phyloP scores from a whole-genome alignment of 2,113 vertebrate genomes.

The Gopherus evgoodei region DNA sequence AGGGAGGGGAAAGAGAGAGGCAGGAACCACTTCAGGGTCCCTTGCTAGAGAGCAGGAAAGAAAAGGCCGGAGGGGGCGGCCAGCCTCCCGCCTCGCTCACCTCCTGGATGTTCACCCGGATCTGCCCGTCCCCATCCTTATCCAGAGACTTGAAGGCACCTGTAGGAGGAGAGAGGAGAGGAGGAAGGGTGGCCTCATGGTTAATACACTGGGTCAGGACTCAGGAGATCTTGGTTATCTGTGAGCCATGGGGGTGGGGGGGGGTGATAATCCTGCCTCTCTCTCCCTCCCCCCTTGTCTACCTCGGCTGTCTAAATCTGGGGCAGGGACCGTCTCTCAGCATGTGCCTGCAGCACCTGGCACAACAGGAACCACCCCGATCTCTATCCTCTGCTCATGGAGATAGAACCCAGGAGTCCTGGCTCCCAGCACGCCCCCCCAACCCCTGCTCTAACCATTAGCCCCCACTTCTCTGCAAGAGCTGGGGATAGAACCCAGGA shows the following conservation, averaged over 20 bases:
- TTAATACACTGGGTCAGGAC: no score
- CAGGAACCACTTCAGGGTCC: neutral
- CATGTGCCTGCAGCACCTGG: no score
- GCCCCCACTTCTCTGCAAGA: no score
- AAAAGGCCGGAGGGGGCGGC: no score
- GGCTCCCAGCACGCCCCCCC: neutral
- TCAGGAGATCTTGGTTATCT: neutral
- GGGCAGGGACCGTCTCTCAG: neutral
- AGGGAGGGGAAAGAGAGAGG: no score
- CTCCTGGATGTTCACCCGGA: slow-evolving; percentile 83
- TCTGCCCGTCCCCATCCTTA: slow-evolving; percentile 86
- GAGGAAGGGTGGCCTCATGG: no score
- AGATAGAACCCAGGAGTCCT: neutral
- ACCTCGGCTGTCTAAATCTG: neutral
- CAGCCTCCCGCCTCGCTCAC: neutral
- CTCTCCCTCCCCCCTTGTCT: neutral
- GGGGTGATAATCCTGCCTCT: neutral
- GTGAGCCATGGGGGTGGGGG: neutral
- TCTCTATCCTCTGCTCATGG: neutral
- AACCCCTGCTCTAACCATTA: no score
- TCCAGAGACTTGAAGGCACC: slow-evolving; percentile 88
- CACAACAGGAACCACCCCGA: neutral
- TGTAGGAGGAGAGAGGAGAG: slow-evolving; percentile 40
- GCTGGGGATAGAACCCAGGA: no score
- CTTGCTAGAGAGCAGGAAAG: neutral